These are phyloP conservation scores for Amphiura filiformis DNA, from an alignment of 35 echinoderm and acorn worm genomes.

Conservation along the genomic window DNA sequence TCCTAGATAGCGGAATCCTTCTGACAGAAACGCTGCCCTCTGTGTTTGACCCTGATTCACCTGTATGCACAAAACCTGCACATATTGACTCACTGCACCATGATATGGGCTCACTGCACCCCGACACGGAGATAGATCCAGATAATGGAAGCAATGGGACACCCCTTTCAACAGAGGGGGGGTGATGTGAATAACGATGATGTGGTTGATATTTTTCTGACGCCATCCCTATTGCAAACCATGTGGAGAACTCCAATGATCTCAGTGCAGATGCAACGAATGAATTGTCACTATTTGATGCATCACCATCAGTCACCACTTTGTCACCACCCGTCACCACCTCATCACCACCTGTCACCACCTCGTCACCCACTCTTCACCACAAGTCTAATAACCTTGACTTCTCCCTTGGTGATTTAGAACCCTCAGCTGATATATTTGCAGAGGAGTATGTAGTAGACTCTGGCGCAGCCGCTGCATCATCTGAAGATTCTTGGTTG, in stretches of 20 bases:
- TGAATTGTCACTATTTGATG: background rate
- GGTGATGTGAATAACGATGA: background rate
- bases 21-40: background rate
- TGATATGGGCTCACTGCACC: background rate
- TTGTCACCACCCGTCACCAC: background rate
- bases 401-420: background rate
- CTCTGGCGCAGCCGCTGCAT: background rate
- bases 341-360: background rate
- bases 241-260: background rate
- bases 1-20: background rate
- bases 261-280: background rate
- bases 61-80: background rate
- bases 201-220: background rate
- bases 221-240: background rate
- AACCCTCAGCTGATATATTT: background rate
- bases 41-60: background rate
- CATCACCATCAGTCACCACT: no score
- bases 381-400: slow-evolving; percentile 6
- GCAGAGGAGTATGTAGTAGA: background rate
- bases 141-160: background rate
- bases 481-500: background rate
- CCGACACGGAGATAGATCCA: background rate
- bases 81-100: background rate
- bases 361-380: background rate
- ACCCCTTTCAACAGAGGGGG: background rate